Percentiles rank a stretch among this genome's conserved stretches.
Conservation (phyloP, 2,888 invertebrate genomes). For the Chalcis sispes region DNA sequence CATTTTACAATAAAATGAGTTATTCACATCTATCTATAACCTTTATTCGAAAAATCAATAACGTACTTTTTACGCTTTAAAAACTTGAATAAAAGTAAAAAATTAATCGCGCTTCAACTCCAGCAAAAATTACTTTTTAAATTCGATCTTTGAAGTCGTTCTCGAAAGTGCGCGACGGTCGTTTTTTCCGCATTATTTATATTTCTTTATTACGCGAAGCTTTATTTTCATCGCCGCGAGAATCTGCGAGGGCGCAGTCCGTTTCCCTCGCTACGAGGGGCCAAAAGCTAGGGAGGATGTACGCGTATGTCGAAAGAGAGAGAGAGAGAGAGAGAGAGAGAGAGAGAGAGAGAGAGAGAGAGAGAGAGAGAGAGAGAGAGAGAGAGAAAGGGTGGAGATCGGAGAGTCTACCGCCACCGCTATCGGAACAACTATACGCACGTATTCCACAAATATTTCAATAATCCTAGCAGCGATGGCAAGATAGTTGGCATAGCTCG, state of each 20-base stretch:
- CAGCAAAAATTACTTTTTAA: too few relatives aligned
- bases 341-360: neutral
- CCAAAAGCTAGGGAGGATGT: neutral
- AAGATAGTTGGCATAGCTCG: conserved; percentile 69
- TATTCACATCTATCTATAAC: too few relatives aligned
- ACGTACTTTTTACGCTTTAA: too few relatives aligned
- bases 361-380: neutral
- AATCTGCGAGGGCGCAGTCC: too few relatives aligned
- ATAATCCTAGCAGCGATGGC: conserved; percentile 66
- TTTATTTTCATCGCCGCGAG: neutral
- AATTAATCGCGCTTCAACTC: too few relatives aligned
- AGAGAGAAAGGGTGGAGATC: conserved; percentile 30
- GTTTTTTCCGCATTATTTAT: too few relatives aligned
- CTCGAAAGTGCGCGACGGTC: too few relatives aligned
- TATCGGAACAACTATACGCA: conserved; percentile 59
- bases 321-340: neutral
- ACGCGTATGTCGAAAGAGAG: neutral
- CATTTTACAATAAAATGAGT: too few relatives aligned
- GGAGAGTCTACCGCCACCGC: conserved; percentile 18
- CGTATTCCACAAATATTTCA: conserved; percentile 71
- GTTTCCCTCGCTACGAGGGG: neutral
- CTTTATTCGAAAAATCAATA: too few relatives aligned
- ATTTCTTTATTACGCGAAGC: too few relatives aligned
- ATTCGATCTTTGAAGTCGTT: too few relatives aligned
- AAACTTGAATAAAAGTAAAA: too few relatives aligned